Base-by-base conservation (phyloP, 2,797 vertebrate genomes). In the Phrynocephalus guinanensis region DNA sequence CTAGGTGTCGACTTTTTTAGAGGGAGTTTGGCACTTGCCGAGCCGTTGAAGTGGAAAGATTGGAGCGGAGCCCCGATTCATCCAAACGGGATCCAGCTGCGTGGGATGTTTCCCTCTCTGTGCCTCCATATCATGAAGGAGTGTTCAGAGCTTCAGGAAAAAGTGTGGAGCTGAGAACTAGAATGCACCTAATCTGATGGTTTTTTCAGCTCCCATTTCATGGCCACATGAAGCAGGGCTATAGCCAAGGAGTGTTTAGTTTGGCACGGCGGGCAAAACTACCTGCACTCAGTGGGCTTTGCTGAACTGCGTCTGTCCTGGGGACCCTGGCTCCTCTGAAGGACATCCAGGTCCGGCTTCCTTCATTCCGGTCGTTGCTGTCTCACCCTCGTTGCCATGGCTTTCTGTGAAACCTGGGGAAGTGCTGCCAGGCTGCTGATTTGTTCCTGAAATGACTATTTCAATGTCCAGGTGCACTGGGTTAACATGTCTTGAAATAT, bases 361-460 rank as follows among this genome's bases (percentile, higher is more conserved):
- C 3, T 30, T 48, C 3, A 60, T 78, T 33, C 3, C 20, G 0
- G 24, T 33, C 7, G 20, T 67, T n/a, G 5, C 26, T 56, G 11
- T 50, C 75, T 26, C 22, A 38, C 13, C 80, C 2, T 20, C 66
- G 28, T 77, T 13, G 38, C 38, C 38, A 20, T 60, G 24, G 24
- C 70, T 80, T 86, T 79, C 85, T 11, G 24, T 80, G 44, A 86
- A 79, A 79, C 44, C 38, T 18, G 20, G 16, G 38, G 30, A 11
- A 11, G 6, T 56, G 48, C 70, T 8, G 7, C 56, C 1, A 68
- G 77, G 50, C 50, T 80, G 67, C 50, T 71, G 71, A 79, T 72
- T 86, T 79, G 77, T 72, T 85, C 67, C 83, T 2, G 20, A 77
- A 85, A 71, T 38, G 11, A 72, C 22, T 79, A 86, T 60, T 86